These are phyloP conservation scores for Stenolophus ochropezus DNA, from an alignment of 2,888 invertebrate species.

Conservation along the genomic window DNA sequence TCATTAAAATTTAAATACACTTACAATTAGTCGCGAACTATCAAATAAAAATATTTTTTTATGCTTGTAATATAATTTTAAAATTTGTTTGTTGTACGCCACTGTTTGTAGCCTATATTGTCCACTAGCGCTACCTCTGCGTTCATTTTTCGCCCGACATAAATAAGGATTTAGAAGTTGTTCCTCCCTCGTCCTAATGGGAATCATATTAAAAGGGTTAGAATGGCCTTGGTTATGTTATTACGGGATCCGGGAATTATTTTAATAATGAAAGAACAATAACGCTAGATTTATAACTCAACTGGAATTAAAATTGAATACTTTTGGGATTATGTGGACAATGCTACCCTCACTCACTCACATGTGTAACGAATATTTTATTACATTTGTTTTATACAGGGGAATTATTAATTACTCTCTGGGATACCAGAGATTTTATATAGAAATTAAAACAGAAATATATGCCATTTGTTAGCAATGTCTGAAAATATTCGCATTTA, in stretches of 20 bases:
- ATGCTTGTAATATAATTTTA: neutral
- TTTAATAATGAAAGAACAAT: conserved; percentile 50
- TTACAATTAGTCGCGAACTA: too few relatives aligned
- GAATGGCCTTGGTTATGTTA: conserved; percentile 47
- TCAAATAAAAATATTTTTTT: too few relatives aligned
- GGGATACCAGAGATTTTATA: neutral
- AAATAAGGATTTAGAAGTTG: conserved; percentile 50
- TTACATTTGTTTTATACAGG: conserved; percentile 3
- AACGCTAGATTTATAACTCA: conserved; percentile 35
- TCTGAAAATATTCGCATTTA: too few relatives aligned
- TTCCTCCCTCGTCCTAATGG: conserved; percentile 46
- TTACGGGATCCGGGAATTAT: conserved; percentile 43
- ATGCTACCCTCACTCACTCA: neutral
- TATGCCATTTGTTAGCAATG: too few relatives aligned
- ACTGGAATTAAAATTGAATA: conserved; percentile 40
- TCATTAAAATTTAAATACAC: too few relatives aligned
- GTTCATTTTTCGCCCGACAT: conserved; percentile 2
- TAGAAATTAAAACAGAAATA: neutral
- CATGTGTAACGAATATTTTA: conserved; percentile 21
- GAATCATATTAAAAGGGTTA: conserved; percentile 49
- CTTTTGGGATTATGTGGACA: conserved; percentile 40
- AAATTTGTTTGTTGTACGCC: neutral
- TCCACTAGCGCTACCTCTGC: neutral
- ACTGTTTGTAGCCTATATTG: neutral
- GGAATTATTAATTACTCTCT: conserved; percentile 8